A percentile compares a stretch with the other conserved stretches of the same genome.
These are phyloP conservation scores for Scolanthus callimorphus DNA, from an alignment of 92 coral and sea anemone genomes.

Conservation along the genomic window DNA sequence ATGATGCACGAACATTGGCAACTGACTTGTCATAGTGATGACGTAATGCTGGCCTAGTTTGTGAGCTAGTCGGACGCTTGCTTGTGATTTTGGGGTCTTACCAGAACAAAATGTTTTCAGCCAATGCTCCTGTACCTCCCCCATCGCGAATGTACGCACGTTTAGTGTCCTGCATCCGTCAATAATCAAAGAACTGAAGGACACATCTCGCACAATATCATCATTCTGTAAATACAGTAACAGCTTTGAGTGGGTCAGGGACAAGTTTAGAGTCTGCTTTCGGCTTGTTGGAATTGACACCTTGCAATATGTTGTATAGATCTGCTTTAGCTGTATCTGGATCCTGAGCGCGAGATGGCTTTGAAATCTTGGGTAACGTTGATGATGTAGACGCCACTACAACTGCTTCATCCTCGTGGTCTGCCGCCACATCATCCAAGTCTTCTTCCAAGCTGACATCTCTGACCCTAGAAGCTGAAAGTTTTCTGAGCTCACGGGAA, in stretches of 20 bases:
- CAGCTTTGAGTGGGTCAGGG: constrained; percentile 57
- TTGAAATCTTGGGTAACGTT: too few species aligned
- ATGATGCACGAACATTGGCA: constrained; percentile 50
- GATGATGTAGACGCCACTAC: not conserved
- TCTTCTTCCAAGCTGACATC: not conserved
- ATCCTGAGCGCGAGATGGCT: too few species aligned
- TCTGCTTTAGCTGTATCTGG: constrained; percentile 7
- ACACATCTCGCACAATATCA: constrained; percentile 48
- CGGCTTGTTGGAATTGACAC: constrained; percentile 25
- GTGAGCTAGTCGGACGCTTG: constrained; percentile 37
- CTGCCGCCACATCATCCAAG: not conserved
- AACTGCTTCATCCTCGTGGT: not conserved
- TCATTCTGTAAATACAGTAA: constrained; percentile 33
- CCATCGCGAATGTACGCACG: constrained; percentile 48
- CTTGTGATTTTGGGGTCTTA: constrained; percentile 28
- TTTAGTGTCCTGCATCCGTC: constrained; percentile 12
- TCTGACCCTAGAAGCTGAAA: not conserved
- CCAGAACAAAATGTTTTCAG: constrained; percentile 49
- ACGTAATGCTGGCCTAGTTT: constrained; percentile 48
- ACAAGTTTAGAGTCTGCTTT: constrained; percentile 21
- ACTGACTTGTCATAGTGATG: constrained; percentile 45
- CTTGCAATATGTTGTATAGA: constrained; percentile 18
- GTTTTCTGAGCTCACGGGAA: not conserved
- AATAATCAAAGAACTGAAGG: constrained; percentile 9
- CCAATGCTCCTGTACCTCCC: constrained; percentile 42